Percentiles rank a stretch among this genome's conserved stretches.
phyloP scores from a whole-genome alignment of 1,140 invertebrate species.

The Drosophila hydei region DNA sequence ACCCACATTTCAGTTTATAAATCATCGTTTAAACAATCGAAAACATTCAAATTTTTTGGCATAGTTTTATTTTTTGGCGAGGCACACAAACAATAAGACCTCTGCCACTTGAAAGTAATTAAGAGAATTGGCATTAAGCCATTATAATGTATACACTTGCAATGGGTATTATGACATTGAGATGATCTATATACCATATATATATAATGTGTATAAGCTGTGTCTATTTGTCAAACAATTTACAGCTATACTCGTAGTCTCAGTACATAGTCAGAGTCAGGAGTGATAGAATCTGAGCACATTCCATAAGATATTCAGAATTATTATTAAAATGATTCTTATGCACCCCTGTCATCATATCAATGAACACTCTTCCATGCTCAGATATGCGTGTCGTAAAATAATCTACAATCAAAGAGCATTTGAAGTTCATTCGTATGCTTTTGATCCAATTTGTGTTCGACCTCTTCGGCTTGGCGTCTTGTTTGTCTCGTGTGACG shows the following conservation, averaged over 20 bases:
- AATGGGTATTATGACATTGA: not conserved
- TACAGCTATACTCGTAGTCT: not conserved
- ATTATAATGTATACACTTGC: not conserved
- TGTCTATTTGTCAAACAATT: no score
- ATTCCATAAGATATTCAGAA: no score
- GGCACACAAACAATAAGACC: not conserved
- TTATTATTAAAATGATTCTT: not conserved
- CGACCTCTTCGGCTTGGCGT: slow-evolving; percentile 15
- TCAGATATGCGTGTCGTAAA: not conserved
- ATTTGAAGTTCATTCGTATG: slow-evolving; percentile 4
- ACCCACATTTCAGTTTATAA: slow-evolving; percentile 56
- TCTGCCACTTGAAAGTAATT: slow-evolving; percentile 17
- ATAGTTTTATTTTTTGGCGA: slow-evolving; percentile 3
- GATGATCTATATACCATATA: not conserved
- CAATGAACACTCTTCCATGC: no score
- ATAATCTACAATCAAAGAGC: slow-evolving; percentile 10
- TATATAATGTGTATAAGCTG: not conserved
- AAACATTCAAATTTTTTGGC: slow-evolving; percentile 1
- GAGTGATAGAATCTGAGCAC: no score
- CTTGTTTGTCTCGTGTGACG: slow-evolving; percentile 31
- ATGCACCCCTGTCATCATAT: no score
- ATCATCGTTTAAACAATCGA: slow-evolving; percentile 14
- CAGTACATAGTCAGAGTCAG: no score
- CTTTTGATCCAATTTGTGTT: slow-evolving; percentile 10
- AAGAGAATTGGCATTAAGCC: slow-evolving; percentile 1